phyloP scores from a whole-genome alignment of 2,797 vertebrate species.

The Etheostoma perlongum region DNA sequence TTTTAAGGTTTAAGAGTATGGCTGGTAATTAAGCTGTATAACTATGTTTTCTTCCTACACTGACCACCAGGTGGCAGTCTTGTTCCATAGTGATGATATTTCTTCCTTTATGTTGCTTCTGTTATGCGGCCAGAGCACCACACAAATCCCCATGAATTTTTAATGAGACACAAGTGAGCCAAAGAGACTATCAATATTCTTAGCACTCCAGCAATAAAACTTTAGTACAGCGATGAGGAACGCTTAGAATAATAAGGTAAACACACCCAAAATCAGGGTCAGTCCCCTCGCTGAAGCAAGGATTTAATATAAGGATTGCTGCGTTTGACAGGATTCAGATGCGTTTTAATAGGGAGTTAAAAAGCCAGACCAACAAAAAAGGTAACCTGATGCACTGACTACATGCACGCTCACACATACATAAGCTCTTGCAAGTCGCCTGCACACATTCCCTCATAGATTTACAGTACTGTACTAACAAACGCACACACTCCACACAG shows the following conservation, averaged over 20 bases:
- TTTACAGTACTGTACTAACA: constrained; percentile 19
- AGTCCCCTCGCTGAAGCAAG: constrained; percentile 49
- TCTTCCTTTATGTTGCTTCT: constrained; percentile 33
- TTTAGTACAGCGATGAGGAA: constrained; percentile 78
- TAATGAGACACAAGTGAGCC: constrained; percentile 82
- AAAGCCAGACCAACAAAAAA: constrained; percentile 28
- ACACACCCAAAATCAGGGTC: constrained; percentile 75
- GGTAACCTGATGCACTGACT: background rate
- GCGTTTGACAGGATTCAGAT: constrained; percentile 50
- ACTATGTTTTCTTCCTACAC: background rate
- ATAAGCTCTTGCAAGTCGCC: background rate
- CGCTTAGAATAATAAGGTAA: constrained; percentile 82
- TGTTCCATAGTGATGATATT: constrained; percentile 51
- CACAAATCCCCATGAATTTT: constrained; percentile 77
- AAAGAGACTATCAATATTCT: constrained; percentile 84
- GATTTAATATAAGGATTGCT: constrained; percentile 62
- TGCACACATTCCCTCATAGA: constrained; percentile 29
- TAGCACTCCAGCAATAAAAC: constrained; percentile 78
- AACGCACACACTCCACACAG: constrained; percentile 16
- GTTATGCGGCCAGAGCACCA: constrained; percentile 58
- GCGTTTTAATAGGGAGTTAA: constrained; percentile 37
- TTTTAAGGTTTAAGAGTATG: background rate
- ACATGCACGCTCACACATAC: constrained; percentile 27
- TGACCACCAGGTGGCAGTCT: constrained; percentile 81
- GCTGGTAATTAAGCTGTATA: background rate